Evolutionary conservation across 53 echinoderm and acorn worm species (phyloP).

Genomic region (Patiria pectinifera): DNA sequence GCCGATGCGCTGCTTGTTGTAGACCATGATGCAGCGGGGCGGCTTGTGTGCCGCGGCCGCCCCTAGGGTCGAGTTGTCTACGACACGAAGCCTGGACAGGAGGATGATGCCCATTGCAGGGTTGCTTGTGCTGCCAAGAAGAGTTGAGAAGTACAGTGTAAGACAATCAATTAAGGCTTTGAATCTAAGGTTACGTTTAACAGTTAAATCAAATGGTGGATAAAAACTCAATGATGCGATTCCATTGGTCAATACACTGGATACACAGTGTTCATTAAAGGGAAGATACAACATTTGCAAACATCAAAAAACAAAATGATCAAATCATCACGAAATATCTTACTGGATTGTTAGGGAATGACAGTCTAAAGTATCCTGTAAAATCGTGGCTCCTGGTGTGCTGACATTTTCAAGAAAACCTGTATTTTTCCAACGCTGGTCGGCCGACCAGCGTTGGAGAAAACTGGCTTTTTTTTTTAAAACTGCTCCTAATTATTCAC

Average conservation of each 20-base stretch:
- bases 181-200: too few species aligned
- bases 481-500: too few species aligned
- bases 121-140: constrained; percentile 68
- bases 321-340: too few species aligned
- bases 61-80: constrained; percentile 91
- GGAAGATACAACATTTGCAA: not conserved
- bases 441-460: too few species aligned
- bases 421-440: too few species aligned
- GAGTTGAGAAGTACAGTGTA: not conserved
- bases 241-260: not conserved
- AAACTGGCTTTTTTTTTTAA: too few species aligned
- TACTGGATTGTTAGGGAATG: too few species aligned
- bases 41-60: constrained; percentile 82
- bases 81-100: constrained; percentile 82
- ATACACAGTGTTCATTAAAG: not conserved
- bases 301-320: not conserved
- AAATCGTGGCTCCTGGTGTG: too few species aligned
- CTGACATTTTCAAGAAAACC: too few species aligned
- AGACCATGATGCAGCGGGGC: constrained; percentile 88
- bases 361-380: too few species aligned
- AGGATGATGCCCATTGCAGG: constrained; percentile 76
- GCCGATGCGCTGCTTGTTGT: constrained; percentile 88
- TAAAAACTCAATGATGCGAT: not conserved
- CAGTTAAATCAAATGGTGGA: not conserved
- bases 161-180: too few species aligned